Evolutionary conservation across 2,113 vertebrate species (phyloP).

Genomic region (Barnardius zonarius): DNA sequence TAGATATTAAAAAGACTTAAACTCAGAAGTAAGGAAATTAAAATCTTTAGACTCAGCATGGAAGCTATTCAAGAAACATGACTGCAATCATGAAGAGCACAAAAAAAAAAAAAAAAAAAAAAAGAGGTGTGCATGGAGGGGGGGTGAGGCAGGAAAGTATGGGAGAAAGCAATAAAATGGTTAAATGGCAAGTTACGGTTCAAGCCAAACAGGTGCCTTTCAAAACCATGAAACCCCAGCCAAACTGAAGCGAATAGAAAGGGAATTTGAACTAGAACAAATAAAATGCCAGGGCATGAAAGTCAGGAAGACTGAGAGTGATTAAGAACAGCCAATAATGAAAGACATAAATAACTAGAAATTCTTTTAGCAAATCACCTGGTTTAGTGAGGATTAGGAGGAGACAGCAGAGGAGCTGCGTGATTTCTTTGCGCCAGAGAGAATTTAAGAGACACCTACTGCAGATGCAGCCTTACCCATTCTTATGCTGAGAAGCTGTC

Average conservation of each 20-base stretch:
- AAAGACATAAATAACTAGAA: conserved; percentile 11
- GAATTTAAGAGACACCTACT: background rate
- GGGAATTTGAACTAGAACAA: background rate
- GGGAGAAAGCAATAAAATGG: background rate
- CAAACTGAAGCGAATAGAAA: background rate
- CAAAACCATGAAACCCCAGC: background rate
- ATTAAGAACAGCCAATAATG: conserved; percentile 25
- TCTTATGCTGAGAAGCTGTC: background rate
- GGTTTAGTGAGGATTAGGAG: background rate
- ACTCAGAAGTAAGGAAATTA: conserved; percentile 37
- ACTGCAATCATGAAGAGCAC: background rate
- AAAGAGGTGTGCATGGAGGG: background rate
- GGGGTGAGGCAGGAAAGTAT: background rate
- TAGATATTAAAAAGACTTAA: background rate
- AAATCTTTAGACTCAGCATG: conserved; percentile 30
- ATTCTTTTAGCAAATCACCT: conserved; percentile 20
- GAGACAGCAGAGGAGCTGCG: background rate
- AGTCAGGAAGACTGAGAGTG: background rate
- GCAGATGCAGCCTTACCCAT: background rate
- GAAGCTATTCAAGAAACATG: conserved; percentile 24
- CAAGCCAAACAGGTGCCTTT: conserved; percentile 38
- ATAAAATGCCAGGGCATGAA: background rate
- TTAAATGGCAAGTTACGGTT: conserved; percentile 1
- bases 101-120: background rate
- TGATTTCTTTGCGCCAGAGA: background rate